Base-by-base conservation (phyloP, 2,888 invertebrate genomes). In the Aleiodes alternator region DNA sequence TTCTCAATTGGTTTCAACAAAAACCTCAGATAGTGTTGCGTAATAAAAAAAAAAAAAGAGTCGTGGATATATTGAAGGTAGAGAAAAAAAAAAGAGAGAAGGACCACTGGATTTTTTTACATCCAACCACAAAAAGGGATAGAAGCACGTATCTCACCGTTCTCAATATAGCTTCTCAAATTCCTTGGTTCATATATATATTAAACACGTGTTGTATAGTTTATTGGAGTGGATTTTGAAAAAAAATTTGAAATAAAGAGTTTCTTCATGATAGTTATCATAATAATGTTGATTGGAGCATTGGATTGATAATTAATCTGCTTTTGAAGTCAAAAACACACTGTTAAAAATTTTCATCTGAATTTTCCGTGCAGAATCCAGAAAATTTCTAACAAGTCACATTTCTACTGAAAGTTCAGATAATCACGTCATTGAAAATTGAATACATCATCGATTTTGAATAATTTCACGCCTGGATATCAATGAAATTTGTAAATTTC, bases 1-100 rank as follows among this genome's bases (percentile, higher is more conserved):
- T 34, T 38, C 38, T 38, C n/a, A 59, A 59, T 59, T 38, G 59
- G 34, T 59, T 59, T 59, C 59, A 3, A 59, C 59, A 34, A 38
- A 59, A 59, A 59, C 59, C 38, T 59, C 59, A 59, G 59, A 59
- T 59, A 59, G 34, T 59, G 29, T 59, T 59, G 59, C 59, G 59
- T 59, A 59, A 59, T 59, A 59, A 59, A 59, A 23, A 23, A 59
- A 23, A 23, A 23, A 23, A 34, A 59, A 38, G 38, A 59, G 34
- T n/a, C 11, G 34, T 4, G 59, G 31, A 59, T 34, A 34, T 34
- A 34, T 31, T 34, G 57, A 14, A 59, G 59, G 31, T 23, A 23
- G 23, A 8, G 14, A 38, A 29, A 12, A 38, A 14, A 59, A 57
- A 31, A 57, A 29, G 11, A 55, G 3, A 14, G 34, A 57, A 34